Evolutionary conservation across 2,888 invertebrate species (phyloP).

Genomic region (Prionchulus punctatus): DNA sequence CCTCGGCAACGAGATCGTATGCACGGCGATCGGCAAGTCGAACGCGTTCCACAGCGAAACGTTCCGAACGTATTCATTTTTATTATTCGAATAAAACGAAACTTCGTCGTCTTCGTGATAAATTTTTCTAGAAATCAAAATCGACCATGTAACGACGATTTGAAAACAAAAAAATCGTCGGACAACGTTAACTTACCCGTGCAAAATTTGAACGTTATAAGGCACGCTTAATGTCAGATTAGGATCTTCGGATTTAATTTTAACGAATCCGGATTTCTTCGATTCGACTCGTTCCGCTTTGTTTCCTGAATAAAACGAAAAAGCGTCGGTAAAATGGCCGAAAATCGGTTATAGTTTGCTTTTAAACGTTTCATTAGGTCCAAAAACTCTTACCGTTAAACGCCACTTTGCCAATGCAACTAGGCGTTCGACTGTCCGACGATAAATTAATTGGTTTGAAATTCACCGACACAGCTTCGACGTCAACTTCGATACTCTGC

Average conservation of each 20-base stretch:
- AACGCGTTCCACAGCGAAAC: conserved; percentile 55
- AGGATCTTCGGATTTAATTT: conserved; percentile 35
- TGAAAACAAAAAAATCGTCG: neutral
- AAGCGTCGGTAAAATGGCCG: too few species aligned
- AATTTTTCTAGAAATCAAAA: conserved; percentile 19
- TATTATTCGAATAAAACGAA: conserved; percentile 35
- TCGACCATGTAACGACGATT: neutral
- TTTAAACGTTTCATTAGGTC: too few species aligned
- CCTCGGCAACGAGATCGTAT: conserved; percentile 46
- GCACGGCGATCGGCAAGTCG: conserved; percentile 52
- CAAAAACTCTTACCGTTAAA: conserved; percentile 20
- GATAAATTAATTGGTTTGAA: conserved; percentile 42
- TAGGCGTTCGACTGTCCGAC: neutral
- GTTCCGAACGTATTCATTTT: conserved; percentile 32
- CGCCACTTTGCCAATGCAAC: conserved; percentile 20
- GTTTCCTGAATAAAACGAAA: too few species aligned
- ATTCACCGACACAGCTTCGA: conserved; percentile 50
- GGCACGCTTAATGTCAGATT: conserved; percentile 46
- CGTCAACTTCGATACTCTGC: conserved; percentile 22
- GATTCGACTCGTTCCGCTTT: too few species aligned
- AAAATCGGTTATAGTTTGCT: too few species aligned
- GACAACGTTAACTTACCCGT: conserved; percentile 33
- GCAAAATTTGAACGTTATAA: conserved; percentile 43
- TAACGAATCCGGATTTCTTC: neutral
- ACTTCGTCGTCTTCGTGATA: conserved; percentile 35